Percentiles rank a stretch among this genome's conserved stretches.
Evolutionary conservation across 2,797 vertebrate species (phyloP).

Genomic region (Acipenser ruthenus): DNA sequence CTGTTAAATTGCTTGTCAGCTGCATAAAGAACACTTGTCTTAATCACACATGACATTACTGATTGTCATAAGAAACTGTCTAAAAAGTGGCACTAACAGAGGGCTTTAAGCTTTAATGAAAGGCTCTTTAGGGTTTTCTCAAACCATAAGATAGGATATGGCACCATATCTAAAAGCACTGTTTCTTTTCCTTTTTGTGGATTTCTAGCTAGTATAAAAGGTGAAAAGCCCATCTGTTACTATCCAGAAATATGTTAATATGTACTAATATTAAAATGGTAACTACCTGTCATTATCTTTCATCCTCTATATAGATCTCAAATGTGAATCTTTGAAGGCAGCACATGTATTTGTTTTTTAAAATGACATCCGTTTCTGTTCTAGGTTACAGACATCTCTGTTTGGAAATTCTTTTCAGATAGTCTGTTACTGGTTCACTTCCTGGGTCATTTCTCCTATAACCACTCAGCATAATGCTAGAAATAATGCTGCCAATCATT

Average conservation of each 20-base stretch:
- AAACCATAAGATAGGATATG: conserved; percentile 23
- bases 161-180: conserved; percentile 15
- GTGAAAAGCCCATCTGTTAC: too few species aligned
- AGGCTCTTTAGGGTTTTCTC: conserved; percentile 36
- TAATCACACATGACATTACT: conserved; percentile 32
- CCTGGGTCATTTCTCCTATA: conserved; percentile 1
- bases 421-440: conserved; percentile 22
- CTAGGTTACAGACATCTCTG: conserved; percentile 36
- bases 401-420: conserved; percentile 24
- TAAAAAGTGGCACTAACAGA: conserved; percentile 36
- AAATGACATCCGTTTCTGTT: too few species aligned
- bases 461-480: conserved; percentile 44
- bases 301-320: too few species aligned
- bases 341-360: background rate
- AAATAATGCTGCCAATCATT: conserved; percentile 34
- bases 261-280: too few species aligned
- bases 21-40: conserved; percentile 22
- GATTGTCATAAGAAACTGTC: conserved; percentile 35
- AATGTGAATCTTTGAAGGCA: background rate
- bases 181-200: background rate
- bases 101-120: conserved; percentile 45
- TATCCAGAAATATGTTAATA: background rate
- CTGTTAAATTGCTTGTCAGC: conserved; percentile 26
- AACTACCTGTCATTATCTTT: too few species aligned
- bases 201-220: background rate